Evolutionary conservation across 1,140 invertebrate genomes (phyloP).

Genomic region (Asobara japonica): DNA sequence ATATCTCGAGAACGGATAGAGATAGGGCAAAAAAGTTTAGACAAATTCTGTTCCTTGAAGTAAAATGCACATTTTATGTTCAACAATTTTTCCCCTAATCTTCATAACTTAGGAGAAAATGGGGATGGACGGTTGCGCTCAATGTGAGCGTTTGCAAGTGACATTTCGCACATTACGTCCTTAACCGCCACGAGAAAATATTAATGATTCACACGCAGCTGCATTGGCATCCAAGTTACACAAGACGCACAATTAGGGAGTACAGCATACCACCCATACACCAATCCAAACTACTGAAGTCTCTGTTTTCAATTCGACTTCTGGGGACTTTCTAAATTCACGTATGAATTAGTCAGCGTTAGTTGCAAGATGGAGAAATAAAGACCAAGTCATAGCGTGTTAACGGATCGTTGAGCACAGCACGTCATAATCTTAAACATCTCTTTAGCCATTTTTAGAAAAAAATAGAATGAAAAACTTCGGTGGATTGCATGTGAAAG

Average conservation of each 20-base stretch:
- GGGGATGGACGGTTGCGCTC: too few species aligned
- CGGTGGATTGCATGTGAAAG: too few species aligned
- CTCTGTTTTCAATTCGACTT: constrained; percentile 22
- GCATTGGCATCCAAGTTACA: not conserved
- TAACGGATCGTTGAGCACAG: constrained; percentile 19
- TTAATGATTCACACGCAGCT: constrained; percentile 10
- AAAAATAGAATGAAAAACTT: not conserved
- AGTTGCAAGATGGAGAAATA: constrained; percentile 18
- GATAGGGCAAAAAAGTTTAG: too few species aligned
- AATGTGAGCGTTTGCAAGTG: too few species aligned
- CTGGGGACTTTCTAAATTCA: constrained; percentile 49
- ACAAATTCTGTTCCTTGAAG: too few species aligned
- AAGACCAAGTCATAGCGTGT: constrained; percentile 17
- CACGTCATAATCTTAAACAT: constrained; percentile 3
- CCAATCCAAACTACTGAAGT: not conserved
- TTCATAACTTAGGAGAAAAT: too few species aligned
- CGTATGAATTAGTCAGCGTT: constrained; percentile 43
- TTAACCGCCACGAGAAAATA: not conserved
- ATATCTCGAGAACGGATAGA: too few species aligned
- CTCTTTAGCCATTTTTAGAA: not conserved
- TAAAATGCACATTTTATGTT: too few species aligned
- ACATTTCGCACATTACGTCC: too few species aligned
- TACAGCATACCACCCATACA: not conserved
- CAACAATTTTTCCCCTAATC: too few species aligned
- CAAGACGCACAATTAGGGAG: constrained; percentile 13